Evolutionary conservation across 1,140 invertebrate genomes (phyloP), one percentile per base, ranked within the genome.

Genomic region (Neodiprion lecontei): DNA sequence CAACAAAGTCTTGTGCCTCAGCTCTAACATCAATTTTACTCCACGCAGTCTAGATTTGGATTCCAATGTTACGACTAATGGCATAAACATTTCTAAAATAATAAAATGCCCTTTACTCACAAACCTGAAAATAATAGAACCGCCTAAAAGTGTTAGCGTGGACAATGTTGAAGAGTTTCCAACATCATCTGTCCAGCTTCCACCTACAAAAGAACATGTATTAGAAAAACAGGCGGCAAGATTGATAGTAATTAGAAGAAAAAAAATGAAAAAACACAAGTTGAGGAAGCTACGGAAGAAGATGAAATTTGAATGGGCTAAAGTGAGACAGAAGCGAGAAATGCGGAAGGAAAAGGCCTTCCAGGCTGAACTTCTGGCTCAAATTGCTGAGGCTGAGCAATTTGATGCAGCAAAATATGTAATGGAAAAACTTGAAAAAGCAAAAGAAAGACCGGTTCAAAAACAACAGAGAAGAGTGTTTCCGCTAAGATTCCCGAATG

Each of bases 251-350:
- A 96, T 96, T 67, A 90, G 96, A 65, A 89, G 91, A 67, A 91
- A 90, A 53, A 97, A 97, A 88, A 96, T 97, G 93, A 96, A 94
- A 82, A 95, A 93, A 80, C 96, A 97, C 81, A 95, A 96, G 83
- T 88, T 94, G 66, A 93, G 83, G 81, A 97, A 97, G 85, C 84
- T 95, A 47, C 89, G 94, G 73, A 96, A 94, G 82, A 92, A 88
- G 75, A 95, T 95, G 93, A 93, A 92, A 79, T 93, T 91, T 86
- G 89, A 91, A 67, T 93, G 92, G 90, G 91, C 90, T n/a, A 95
- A 94, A 82, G 87, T 91, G 47, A 91, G 91, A 75, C 91, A 93
- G 80, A 92, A 90, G 21, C 90, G 94, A 73, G 92, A 93, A 78
- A 86, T 93, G 69, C 89, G 89, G 69, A 96, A 93, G 81, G 95